Base-by-base conservation (phyloP, 2,888 invertebrate genomes). In the Lathronympha strigana region DNA sequence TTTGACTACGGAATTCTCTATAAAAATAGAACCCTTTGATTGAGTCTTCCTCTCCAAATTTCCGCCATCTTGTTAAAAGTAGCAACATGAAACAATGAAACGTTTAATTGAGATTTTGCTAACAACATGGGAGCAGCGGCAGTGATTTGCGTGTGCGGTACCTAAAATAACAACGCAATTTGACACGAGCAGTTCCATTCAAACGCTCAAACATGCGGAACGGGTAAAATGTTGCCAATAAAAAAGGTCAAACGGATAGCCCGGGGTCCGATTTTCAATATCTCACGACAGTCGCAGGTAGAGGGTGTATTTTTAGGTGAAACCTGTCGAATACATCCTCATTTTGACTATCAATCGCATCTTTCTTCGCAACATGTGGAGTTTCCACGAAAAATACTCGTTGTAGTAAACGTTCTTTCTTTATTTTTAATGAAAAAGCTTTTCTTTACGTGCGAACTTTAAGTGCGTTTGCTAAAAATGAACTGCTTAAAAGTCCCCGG, bases 151-250 rank as follows among this genome's bases (percentile, higher is more conserved):
- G 60, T 33, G 64, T 60, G n/a, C 15, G 60, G 45, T 36, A 15
- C 45, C 53, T 66, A 53, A 54, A 66, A 66, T 60, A 60, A 49
- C 64, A 66, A 31, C 45, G 83, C 83, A 85, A 87, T 87, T 87
- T 87, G 86, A 87, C 82, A 80, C 81, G 80, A 19, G 33, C 63
- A 67, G 47, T 70, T 67, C 63, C 61, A 64, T 61, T 61, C 64
- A 64, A 67, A 66, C 58, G 67, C 77, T 82, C 81, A 83, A 87
- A 87, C 88, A 86, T 82, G 86, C 82, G 83, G 82, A 83, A 83
- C 86, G 82, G 85, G 87, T 89, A 86, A 88, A 88, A 90, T 88
- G 87, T 87, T 84, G 82, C 85, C 86, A 86, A 87, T 87, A 87
- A 88, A 88, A 88, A 88, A 87, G 88, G 87, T 88, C 88, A 85